These are phyloP conservation scores for Bubo bubo DNA, from an alignment of 2,113 vertebrate species.

Conservation along the genomic window DNA sequence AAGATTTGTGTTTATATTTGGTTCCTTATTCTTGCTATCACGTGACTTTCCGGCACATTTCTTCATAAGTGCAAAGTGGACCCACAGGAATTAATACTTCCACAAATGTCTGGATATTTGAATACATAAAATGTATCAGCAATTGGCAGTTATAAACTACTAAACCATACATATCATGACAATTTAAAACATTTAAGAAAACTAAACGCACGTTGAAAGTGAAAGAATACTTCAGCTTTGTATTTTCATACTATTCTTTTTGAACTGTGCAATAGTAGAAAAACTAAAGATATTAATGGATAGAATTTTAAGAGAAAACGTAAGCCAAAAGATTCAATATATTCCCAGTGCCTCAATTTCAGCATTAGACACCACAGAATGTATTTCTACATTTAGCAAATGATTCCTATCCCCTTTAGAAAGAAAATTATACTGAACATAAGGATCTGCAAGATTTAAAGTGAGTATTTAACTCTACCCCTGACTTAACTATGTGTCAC, in stretches of 20 bases:
- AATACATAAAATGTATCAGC: not conserved
- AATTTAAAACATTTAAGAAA: not conserved
- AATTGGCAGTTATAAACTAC: not conserved
- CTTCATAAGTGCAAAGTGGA: not conserved
- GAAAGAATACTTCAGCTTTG: not conserved
- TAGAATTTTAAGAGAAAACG: not conserved
- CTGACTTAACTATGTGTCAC: not conserved
- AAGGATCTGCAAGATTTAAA: not conserved
- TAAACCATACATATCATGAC: not conserved
- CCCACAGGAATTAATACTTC: not conserved
- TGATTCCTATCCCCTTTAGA: not conserved
- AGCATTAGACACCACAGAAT: not conserved
- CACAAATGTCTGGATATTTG: not conserved
- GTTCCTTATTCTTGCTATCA: not conserved
- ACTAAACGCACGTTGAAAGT: not conserved
- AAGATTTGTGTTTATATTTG: not conserved
- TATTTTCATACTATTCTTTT: not conserved
- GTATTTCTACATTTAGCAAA: not conserved
- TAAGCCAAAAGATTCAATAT: not conserved
- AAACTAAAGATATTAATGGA: not conserved
- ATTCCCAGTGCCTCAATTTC: not conserved
- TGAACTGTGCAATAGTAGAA: not conserved
- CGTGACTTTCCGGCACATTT: not conserved
- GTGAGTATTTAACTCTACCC: not conserved
- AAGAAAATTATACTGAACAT: not conserved